phyloP scores from a whole-genome alignment of 2,797 vertebrate genomes.

The Coregonus ussuriensis region DNA sequence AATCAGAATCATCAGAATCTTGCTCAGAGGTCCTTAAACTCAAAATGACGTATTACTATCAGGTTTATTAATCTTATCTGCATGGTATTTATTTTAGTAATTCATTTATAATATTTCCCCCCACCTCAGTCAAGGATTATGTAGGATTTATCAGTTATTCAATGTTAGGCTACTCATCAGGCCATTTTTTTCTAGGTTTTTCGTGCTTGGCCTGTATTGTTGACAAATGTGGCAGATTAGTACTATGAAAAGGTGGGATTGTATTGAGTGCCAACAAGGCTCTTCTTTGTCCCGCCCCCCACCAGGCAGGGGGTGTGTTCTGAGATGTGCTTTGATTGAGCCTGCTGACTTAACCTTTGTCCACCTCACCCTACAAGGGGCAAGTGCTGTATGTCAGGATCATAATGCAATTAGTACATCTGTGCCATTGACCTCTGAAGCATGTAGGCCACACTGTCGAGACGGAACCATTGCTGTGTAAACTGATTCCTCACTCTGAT shows the following conservation, averaged over 20 bases:
- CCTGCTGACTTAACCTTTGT: slow-evolving; percentile 91
- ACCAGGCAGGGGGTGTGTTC: slow-evolving; percentile 67
- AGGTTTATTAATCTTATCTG: neutral
- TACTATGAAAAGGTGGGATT: slow-evolving; percentile 54
- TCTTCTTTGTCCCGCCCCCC: slow-evolving; percentile 65
- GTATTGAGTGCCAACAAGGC: slow-evolving; percentile 52
- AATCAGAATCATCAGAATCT: neutral
- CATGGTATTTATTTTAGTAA: neutral
- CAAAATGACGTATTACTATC: too few relatives aligned
- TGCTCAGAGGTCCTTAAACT: neutral
- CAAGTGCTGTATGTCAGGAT: slow-evolving; percentile 87
- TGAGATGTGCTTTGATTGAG: slow-evolving; percentile 79
- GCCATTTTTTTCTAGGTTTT: slow-evolving; percentile 7
- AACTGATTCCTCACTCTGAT: neutral
- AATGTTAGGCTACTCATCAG: neutral
- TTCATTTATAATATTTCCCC: neutral
- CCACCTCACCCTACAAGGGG: slow-evolving; percentile 83
- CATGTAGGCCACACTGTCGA: slow-evolving; percentile 48
- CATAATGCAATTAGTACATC: slow-evolving; percentile 90
- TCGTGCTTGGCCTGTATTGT: slow-evolving; percentile 40
- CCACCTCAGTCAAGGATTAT: neutral
- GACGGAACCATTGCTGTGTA: slow-evolving; percentile 18
- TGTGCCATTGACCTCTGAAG: slow-evolving; percentile 84
- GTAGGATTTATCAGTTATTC: neutral
- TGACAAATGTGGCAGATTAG: slow-evolving; percentile 23